Evolutionary conservation across 92 coral and sea anemone species (phyloP).

Genomic region (Phenganax subtilis): DNA sequence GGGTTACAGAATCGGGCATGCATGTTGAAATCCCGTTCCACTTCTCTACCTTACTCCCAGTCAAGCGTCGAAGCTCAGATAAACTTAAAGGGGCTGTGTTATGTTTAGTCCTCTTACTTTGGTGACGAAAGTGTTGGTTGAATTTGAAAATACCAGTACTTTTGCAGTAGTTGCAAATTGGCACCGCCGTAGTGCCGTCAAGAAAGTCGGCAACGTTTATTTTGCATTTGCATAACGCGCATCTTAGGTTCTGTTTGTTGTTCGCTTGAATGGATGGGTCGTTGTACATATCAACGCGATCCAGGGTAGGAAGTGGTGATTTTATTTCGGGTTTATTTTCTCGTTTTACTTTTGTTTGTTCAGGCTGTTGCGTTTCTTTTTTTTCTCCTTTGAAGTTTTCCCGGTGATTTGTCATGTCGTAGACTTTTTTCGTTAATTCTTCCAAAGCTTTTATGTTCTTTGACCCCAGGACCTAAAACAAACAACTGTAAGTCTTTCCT

Average conservation of each 20-base stretch:
- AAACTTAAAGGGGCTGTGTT: not conserved
- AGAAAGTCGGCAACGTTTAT: conserved; percentile 8
- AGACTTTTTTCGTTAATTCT: not conserved
- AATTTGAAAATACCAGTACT: conserved; percentile 28
- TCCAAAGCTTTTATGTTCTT: conserved; percentile 8
- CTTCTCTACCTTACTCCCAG: not conserved
- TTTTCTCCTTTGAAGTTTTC: not conserved
- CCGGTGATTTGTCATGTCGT: conserved; percentile 23
- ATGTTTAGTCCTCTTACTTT: not conserved
- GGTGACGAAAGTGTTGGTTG: not conserved
- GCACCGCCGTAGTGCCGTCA: not conserved
- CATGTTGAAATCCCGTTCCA: not conserved
- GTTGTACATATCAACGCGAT: not conserved
- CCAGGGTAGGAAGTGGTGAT: not conserved
- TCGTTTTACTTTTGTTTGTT: not conserved
- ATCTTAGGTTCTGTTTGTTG: not conserved
- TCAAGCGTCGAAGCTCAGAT: conserved; percentile 12
- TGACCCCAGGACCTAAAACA: not conserved
- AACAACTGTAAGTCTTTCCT: not conserved
- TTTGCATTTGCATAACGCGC: conserved; percentile 12
- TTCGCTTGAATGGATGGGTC: not conserved
- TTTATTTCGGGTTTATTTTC: not conserved
- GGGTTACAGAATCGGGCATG: not conserved
- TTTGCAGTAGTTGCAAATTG: conserved; percentile 29
- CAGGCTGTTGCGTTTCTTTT: not conserved